Base-by-base conservation (phyloP, 2,888 invertebrate species). In the Azorinus chamasolen region DNA sequence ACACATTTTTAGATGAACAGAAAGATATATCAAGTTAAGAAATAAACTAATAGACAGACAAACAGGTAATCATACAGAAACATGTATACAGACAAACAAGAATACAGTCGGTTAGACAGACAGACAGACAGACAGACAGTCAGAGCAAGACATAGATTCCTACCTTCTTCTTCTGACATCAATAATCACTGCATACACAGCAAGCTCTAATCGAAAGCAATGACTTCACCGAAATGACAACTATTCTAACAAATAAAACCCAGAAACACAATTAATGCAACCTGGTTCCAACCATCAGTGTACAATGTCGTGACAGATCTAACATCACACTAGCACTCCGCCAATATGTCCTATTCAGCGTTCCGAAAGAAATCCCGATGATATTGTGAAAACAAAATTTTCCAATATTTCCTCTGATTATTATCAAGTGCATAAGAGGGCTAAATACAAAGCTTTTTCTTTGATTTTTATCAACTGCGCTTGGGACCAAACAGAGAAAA, bases 341-440 rank as follows among this genome's bases (percentile, higher is more conserved):
- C 70, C 70, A 79, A 73, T 70, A 70, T 71, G 71, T 48, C 73
- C 46, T 54, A 50, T 27, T 77, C 63, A 32, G 24, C 41, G 22
- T 32, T 54, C 45, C 24, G 43, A 64, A 71, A 48, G 66, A 79
- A 79, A 76, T 72, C 74, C 58, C 59, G 80, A 80, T 76, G 75
- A 80, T 73, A 76, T 73, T 76, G 79, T 46, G 65, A 72, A 75
- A 75, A 75, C 59, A 66, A 71, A 72, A 70, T 76, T 80, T 80
- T 76, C 76, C 73, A 76, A 80, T 73, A 76, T 72, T 72, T 76
- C 46, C 73, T 61, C 63, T 65, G 69, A 76, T 72, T 66, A 61
- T 59, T 61, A 50, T 61, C 66, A 50, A 66, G 57, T 27, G 57
- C 50, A 57, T 66, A 66, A 66, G 66, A 66, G 66, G 57, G 48